These are phyloP conservation scores for Tipula lateralis DNA, from an alignment of 2,888 invertebrate genomes.

Conservation along the genomic window DNA sequence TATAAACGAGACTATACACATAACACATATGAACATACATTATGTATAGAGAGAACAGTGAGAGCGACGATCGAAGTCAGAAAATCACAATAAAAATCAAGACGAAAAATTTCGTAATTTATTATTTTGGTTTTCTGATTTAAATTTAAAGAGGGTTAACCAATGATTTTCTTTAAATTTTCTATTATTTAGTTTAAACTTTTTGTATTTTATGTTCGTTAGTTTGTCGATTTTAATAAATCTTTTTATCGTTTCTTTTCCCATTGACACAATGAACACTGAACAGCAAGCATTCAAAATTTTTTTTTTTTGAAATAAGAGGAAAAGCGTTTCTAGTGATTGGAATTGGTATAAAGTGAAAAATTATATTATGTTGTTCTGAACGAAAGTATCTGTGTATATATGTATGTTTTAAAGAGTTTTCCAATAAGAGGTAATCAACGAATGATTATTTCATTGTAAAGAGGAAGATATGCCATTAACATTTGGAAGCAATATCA, in stretches of 20 bases:
- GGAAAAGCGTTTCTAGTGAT: neutral
- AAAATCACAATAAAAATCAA: neutral
- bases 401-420: too few species aligned
- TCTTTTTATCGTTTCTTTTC: neutral
- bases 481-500: too few species aligned
- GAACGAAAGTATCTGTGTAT: too few species aligned
- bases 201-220: neutral
- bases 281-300: neutral
- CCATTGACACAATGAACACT: neutral
- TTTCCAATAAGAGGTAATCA: too few species aligned
- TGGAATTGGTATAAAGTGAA: neutral
- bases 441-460: too few species aligned
- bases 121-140: constrained; percentile 9
- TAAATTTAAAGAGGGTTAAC: constrained; percentile 24
- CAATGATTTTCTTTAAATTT: neutral
- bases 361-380: neutral
- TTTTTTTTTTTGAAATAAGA: neutral
- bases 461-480: too few species aligned
- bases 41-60: neutral
- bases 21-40: neutral
- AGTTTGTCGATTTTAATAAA: constrained; percentile 15
- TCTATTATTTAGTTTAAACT: neutral
- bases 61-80: neutral
- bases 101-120: neutral
- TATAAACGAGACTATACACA: neutral